Percentiles rank a stretch among this genome's conserved stretches.
These are phyloP conservation scores for Aplochiton taeniatus DNA, from an alignment of 2,797 vertebrate genomes.

Conservation along the genomic window DNA sequence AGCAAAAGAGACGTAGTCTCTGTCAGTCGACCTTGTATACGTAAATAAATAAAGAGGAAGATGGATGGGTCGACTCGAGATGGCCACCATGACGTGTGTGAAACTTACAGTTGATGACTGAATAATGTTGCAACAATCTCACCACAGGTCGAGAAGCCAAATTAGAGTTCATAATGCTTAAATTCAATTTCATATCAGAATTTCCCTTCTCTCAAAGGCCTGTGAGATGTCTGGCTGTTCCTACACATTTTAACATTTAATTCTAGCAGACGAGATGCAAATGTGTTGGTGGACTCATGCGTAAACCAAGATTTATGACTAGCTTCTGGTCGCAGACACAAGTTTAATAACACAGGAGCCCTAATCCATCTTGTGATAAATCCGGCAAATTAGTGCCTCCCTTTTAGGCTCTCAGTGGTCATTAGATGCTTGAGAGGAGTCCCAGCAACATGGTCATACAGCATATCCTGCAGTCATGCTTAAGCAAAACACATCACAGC, in stretches of 20 bases:
- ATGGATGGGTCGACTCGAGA: no score
- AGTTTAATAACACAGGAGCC: constrained; percentile 61
- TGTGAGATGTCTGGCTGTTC: constrained; percentile 50
- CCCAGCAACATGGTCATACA: constrained; percentile 21
- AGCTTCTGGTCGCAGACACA: constrained; percentile 47
- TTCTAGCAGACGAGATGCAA: constrained; percentile 57
- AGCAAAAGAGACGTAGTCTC: no score
- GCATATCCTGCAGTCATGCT: constrained; percentile 2
- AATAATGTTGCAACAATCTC: constrained; percentile 45
- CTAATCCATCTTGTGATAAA: constrained; percentile 67
- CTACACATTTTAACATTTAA: constrained; percentile 64
- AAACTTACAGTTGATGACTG: constrained; percentile 9
- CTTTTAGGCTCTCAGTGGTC: constrained; percentile 55
- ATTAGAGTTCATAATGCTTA: constrained; percentile 36
- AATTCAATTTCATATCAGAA: constrained; percentile 49
- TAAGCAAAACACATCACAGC: constrained; percentile 13
- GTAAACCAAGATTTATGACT: constrained; percentile 68
- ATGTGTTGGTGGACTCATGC: constrained; percentile 63
- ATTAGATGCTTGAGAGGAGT: constrained; percentile 58
- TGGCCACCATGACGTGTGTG: no score
- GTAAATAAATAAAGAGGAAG: no score
- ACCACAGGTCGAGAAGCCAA: constrained; percentile 33
- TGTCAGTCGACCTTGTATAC: no score
- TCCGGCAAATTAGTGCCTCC: constrained; percentile 54
- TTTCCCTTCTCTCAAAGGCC: constrained; percentile 41